Evolutionary conservation across 2,113 vertebrate species (phyloP).

Genomic region (Eptesicus fuscus): DNA sequence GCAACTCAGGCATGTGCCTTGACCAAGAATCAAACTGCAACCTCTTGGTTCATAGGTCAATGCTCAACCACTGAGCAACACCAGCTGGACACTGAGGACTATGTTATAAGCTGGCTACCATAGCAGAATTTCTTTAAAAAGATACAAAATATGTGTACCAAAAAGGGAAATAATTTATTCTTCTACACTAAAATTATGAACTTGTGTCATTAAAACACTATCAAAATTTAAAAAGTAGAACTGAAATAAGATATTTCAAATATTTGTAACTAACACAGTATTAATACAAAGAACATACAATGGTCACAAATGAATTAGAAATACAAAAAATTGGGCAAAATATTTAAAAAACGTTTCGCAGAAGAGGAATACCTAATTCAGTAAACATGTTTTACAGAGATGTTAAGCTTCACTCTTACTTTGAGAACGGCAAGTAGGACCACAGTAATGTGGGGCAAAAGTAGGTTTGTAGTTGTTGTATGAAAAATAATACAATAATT

Average conservation of each 20-base stretch:
- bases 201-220: neutral
- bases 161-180: neutral
- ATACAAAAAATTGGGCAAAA: neutral
- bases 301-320: neutral
- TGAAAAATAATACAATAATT: neutral
- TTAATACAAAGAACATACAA: neutral
- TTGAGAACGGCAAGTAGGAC: neutral
- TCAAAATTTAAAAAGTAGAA: neutral
- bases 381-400: neutral
- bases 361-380: neutral
- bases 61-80: too few species aligned
- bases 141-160: neutral
- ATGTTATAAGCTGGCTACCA: neutral
- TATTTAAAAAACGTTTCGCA: neutral
- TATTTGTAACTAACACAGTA: neutral
- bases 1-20: too few species aligned
- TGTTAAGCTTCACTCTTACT: neutral
- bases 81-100: too few species aligned
- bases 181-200: neutral
- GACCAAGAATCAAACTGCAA: too few species aligned
- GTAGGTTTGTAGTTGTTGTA: neutral
- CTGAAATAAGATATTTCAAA: neutral
- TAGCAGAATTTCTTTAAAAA: neutral
- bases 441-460: neutral
- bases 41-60: too few species aligned